phyloP scores from a whole-genome alignment of 1,140 invertebrate species.

The Drosophila truncata region DNA sequence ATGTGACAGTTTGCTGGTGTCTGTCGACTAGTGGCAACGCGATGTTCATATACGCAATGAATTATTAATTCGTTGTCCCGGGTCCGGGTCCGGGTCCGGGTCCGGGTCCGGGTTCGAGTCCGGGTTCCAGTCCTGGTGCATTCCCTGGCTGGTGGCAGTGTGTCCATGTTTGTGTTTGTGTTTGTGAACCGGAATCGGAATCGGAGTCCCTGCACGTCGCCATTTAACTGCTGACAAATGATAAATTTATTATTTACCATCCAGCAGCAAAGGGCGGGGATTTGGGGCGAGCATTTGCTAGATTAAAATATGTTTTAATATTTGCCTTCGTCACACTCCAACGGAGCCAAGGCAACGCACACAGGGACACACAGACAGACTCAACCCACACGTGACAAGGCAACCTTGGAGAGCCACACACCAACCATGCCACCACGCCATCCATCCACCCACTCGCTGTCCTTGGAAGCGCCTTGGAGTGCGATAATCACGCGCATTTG shows the following conservation, averaged over 20 bases:
- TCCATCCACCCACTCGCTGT: constrained; percentile 9
- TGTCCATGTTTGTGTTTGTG: constrained; percentile 42
- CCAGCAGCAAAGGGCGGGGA: constrained; percentile 25
- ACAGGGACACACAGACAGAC: neutral
- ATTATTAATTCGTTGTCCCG: constrained; percentile 80
- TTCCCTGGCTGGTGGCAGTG: constrained; percentile 10
- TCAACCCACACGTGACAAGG: constrained; percentile 34
- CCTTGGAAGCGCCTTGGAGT: constrained; percentile 25
- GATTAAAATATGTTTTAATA: constrained; percentile 84
- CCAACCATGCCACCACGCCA: neutral
- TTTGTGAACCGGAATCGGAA: constrained; percentile 37
- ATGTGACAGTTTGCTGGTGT: constrained; percentile 74
- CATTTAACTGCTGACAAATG: constrained; percentile 84
- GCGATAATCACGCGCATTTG: constrained; percentile 78
- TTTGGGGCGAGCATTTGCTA: constrained; percentile 62
- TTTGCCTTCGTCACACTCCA: constrained; percentile 70
- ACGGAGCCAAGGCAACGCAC: constrained; percentile 8
- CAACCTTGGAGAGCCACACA: constrained; percentile 29
- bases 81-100: constrained; percentile 28
- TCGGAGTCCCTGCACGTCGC: constrained; percentile 48
- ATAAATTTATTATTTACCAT: constrained; percentile 84
- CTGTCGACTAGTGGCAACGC: constrained; percentile 65
- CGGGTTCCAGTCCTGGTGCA: constrained; percentile 12
- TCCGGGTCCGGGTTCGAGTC: constrained; percentile 3
- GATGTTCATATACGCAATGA: constrained; percentile 78